Percentiles rank a stretch among this genome's conserved stretches.
Conservation (phyloP, 1,140 invertebrate species). For the Eumeta japonica region DNA sequence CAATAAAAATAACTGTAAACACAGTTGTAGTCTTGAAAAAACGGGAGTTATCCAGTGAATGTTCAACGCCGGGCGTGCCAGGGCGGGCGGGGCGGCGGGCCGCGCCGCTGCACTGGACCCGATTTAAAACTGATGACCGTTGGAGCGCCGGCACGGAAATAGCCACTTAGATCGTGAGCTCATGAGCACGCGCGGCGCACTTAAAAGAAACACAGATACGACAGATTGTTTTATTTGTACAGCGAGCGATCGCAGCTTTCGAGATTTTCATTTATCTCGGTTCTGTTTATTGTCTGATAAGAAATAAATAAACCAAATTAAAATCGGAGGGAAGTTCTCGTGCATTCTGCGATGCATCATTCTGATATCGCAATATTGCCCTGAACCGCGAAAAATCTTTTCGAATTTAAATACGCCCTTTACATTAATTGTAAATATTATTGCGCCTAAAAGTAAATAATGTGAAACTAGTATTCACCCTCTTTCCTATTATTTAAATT, state of each 20-base stretch:
- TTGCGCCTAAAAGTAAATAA: too few relatives aligned
- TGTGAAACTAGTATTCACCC: too few relatives aligned
- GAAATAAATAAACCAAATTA: too few relatives aligned
- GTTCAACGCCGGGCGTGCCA: constrained; percentile 40
- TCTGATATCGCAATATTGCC: too few relatives aligned
- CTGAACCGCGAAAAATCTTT: too few relatives aligned
- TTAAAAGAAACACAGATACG: constrained; percentile 35
- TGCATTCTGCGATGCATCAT: too few relatives aligned
- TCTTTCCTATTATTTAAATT: too few relatives aligned
- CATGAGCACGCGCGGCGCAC: constrained; percentile 15
- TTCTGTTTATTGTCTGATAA: too few relatives aligned
- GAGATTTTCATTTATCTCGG: neutral
- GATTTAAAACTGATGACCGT: constrained; percentile 52
- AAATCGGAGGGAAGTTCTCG: too few relatives aligned
- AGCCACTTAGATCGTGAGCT: constrained; percentile 36
- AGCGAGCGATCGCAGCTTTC: neutral
- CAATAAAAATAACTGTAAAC: constrained; percentile 49
- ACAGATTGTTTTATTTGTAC: too few relatives aligned
- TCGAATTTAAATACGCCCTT: too few relatives aligned
- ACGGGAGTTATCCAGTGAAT: constrained; percentile 48
- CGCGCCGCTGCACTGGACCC: constrained; percentile 10
- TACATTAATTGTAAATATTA: too few relatives aligned
- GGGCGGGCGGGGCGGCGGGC: constrained; percentile 26
- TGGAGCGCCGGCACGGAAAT: constrained; percentile 37
- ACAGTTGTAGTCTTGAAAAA: constrained; percentile 29